Conservation (phyloP, 2,888 invertebrate species). For the Abrostola triplasia region DNA sequence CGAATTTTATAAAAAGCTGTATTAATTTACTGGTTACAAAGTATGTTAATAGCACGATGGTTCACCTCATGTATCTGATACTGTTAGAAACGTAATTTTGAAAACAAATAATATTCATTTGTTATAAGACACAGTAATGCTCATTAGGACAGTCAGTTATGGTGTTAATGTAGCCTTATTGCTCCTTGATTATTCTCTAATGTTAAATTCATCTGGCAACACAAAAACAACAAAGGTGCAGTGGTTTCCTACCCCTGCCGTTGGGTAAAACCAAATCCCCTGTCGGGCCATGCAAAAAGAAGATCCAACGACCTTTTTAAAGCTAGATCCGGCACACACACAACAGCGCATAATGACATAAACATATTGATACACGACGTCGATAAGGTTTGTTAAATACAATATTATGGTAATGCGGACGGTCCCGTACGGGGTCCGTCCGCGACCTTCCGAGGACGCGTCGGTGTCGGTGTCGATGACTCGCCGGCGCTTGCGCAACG, state of each 20-base stretch:
- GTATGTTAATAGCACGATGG: conserved; percentile 42
- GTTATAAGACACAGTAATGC: neutral
- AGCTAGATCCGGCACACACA: conserved; percentile 68
- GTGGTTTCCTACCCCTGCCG: conserved; percentile 26
- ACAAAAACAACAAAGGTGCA: conserved; percentile 17
- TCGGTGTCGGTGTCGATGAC: conserved; percentile 78
- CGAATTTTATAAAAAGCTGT: conserved; percentile 32
- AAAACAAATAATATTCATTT: neutral
- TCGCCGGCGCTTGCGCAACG: conserved; percentile 69
- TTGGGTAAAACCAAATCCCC: conserved; percentile 40
- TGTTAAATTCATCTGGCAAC: neutral
- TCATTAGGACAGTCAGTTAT: neutral
- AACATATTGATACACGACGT: conserved; percentile 61
- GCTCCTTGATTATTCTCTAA: neutral
- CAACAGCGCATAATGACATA: conserved; percentile 43
- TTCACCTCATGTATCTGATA: conserved; percentile 25
- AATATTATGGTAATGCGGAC: conserved; percentile 58
- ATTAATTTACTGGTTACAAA: conserved; percentile 35
- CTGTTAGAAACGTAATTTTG: conserved; percentile 2
- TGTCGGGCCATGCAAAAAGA: conserved; percentile 38
- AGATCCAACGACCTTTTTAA: conserved; percentile 57
- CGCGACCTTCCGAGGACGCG: conserved; percentile 76
- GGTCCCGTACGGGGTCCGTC: conserved; percentile 63
- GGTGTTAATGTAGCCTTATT: conserved; percentile 4
- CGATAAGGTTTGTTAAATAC: conserved; percentile 60